Evolutionary conservation across 2,888 invertebrate species (phyloP), one percentile per base, ranked within the genome.

Genomic region (Platycheirus rosarum): DNA sequence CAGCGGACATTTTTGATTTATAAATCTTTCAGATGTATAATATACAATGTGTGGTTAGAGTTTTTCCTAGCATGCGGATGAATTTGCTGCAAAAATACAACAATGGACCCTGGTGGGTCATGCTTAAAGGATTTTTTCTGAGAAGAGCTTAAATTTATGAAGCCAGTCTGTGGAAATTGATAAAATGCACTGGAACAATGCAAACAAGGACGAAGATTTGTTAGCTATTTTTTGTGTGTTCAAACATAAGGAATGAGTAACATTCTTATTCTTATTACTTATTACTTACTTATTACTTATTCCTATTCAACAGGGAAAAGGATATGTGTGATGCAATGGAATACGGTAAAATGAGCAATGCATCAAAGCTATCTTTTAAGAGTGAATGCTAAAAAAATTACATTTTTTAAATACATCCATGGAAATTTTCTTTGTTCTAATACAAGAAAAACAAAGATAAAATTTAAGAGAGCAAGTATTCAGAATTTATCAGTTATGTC

Each of bases 1-100:
- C 32, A n/a, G n/a, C 40, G 35, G 23, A 48, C 16, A 49, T 51
- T 40, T 74, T 60, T 75, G 75, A 68, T 75, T 75, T 68, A 75
- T 75, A 75, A 49, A 49, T 42, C 57, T 66, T 68, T 66, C 7
- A 49, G 57, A 40, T 48, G 57, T 35, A 68, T 55, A 46, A 51
- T 57, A 5, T 32, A 11, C 14, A 14, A 29, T 46, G 63, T 63
- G 63, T 48, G 73, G 63, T 65, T 55, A 37, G 20, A 9, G 32
- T 53, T 71, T 60, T 62, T 40, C 11, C 35, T 32, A 29, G n/a
- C 37, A 8, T 26, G 49, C 32, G 57, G 35, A 42, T 51, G 14
- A 51, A 42, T 60, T 42, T 42, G 42, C 66, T 60, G 57, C 44
- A 55, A 51, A 53, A 9, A 11, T 3, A n/a, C n/a, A 26, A 57